Base-by-base conservation (phyloP, 1,140 invertebrate genomes). In the Drepana arcuata region DNA sequence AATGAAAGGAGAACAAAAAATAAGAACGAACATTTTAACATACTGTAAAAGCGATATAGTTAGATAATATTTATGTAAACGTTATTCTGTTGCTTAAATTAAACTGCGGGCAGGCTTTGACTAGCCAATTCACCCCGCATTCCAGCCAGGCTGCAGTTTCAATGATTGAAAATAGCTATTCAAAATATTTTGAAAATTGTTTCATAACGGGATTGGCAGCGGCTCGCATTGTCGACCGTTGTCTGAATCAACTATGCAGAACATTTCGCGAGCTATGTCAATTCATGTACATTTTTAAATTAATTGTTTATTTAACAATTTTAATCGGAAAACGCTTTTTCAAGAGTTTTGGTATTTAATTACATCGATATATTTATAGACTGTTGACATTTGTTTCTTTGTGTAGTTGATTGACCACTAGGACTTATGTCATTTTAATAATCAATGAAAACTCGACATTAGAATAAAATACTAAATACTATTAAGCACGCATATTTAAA, bases 171-270 rank as follows among this genome's bases (percentile, higher is more conserved):
- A 78, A 78, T 75, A 71, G 67, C 67, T 72, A 81, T 81, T 75
- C 75, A 81, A 81, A 80, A 77, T 69, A 78, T 74, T 81, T 81
- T 81, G 67, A 81, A 80, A 80, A 80, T 80, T 77, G 62, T 74
- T 80, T 74, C 66, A 77, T 80, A 74, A 74, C 70, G 66, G 62
- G 48, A 49, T 55, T 47, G 51, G 52, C 42, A 53, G 53, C 48
- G 58, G 24, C 36, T 40, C 48, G 61, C 64, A 71, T 69, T 73
- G 58, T 56, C 44, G 32, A 26, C 18, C 39, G 56, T 57, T 62
- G 41, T 47, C 43, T 52, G 60, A 41, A 54, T 61, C 47, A 49
- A 55, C 55, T 63, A 75, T 69, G 59, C 54, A 37, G 47, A 69
- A 63, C 64, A 77, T 70, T 54, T 58, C 56, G 56, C 64, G 55